Evolutionary conservation across 2,888 invertebrate genomes (phyloP).

Genomic region (Tachina lurida): DNA sequence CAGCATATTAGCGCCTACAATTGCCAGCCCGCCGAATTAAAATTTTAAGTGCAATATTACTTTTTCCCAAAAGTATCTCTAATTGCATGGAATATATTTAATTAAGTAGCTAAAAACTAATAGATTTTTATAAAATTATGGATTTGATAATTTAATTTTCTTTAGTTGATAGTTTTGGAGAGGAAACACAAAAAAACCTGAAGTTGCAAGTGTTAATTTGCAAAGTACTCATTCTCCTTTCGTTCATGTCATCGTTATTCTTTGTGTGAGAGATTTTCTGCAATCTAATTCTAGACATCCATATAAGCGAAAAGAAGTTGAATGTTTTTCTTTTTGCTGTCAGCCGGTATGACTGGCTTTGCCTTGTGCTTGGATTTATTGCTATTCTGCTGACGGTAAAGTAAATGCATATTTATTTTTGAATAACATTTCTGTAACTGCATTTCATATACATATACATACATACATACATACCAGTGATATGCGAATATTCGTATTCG

Average conservation of each 20-base stretch:
- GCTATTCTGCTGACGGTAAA: conserved; percentile 41
- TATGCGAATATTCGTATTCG: no score
- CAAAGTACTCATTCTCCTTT: conserved; percentile 30
- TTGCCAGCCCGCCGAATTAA: no score
- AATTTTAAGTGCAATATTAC: no score
- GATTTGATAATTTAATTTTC: background rate
- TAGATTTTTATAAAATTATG: no score
- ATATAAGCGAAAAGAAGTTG: conserved; percentile 36
- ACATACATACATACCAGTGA: no score
- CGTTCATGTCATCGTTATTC: conserved; percentile 25
- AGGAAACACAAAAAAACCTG: conserved; percentile 5
- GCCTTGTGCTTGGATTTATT: conserved; percentile 2
- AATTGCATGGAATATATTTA: no score
- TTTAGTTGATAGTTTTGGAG: background rate
- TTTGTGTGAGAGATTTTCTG: conserved; percentile 47
- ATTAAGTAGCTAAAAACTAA: no score
- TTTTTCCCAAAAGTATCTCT: no score
- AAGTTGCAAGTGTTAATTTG: conserved; percentile 34
- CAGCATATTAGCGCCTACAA: no score
- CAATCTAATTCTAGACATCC: conserved; percentile 53
- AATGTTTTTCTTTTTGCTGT: conserved; percentile 30
- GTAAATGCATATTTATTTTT: conserved; percentile 22
- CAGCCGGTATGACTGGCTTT: conserved; percentile 4
- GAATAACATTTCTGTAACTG: conserved; percentile 22
- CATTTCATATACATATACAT: background rate